Evolutionary conservation across 2,888 invertebrate genomes (phyloP), one percentile per base, ranked within the genome.

Genomic region (Tipula confusa): DNA sequence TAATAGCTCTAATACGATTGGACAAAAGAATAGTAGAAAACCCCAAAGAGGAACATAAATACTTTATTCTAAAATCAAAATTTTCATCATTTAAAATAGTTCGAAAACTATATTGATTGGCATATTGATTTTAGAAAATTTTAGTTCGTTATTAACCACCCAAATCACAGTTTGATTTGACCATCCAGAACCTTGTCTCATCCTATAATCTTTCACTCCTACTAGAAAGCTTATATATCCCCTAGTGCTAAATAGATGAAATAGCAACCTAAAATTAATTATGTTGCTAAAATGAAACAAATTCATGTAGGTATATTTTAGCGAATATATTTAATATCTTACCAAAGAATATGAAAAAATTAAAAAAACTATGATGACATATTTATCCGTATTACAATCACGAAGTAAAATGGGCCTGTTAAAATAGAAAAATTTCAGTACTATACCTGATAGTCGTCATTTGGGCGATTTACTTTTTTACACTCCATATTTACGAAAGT

Each of bases 221-320:
- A n/a, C n/a, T n/a, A n/a, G n/a, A n/a, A n/a, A n/a, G n/a, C n/a
- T n/a, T n/a, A n/a, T n/a, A n/a, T n/a, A 15, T 43, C 4, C 43
- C 43, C n/a, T 33, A 9, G 36, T 36, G 36, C 11, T n/a, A 43
- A 43, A 1, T 43, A 43, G 15, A 43, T 6, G 43, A 43, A 43
- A 1, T 9, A 64, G 24, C 11, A 24, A 18, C 64, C 24, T 64
- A 9, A 64, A 64, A 64, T 9, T 9, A 24, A 64, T 64, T 64
- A 43, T 15, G 24, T 64, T 64, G 64, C 64, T 64, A 64, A 64
- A 64, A 64, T 64, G 64, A 64, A 64, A 64, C 64, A 64, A n/a
- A 64, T 24, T 64, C 64, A 24, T 64, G 24, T 64, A 64, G n/a
- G n/a, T 24, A 24, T 64, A 64, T 64, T 64, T 64, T 64, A 24